Conservation (phyloP, 2,113 vertebrate species). For the Morone chrysops region DNA sequence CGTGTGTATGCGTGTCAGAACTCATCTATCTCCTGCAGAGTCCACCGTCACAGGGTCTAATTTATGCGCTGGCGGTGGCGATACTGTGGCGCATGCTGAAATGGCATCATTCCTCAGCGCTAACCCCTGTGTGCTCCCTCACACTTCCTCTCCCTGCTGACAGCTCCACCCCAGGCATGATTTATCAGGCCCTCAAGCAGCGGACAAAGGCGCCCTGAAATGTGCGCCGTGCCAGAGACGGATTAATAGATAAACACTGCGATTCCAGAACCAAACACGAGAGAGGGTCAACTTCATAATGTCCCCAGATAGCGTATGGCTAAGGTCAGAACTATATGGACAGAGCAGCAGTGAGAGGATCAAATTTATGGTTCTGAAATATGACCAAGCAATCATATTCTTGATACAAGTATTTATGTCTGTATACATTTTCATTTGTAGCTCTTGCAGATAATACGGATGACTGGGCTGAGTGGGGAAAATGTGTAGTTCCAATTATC, state of each 20-base stretch:
- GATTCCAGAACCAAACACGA: slow-evolving; percentile 60
- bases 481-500: not conserved
- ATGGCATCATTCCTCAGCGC: slow-evolving; percentile 81
- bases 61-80: slow-evolving; percentile 78
- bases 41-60: slow-evolving; percentile 75
- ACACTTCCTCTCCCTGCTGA: slow-evolving; percentile 70
- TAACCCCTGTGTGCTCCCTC: slow-evolving; percentile 69
- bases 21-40: slow-evolving; percentile 76
- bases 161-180: slow-evolving; percentile 71
- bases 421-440: slow-evolving; percentile 16
- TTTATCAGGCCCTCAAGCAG: slow-evolving; percentile 76
- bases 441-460: not conserved
- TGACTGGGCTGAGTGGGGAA: not conserved
- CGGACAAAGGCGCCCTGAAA: slow-evolving; percentile 60
- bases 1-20: slow-evolving; percentile 47
- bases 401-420: not conserved
- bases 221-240: slow-evolving; percentile 56
- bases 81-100: slow-evolving; percentile 75
- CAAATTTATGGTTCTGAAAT: slow-evolving; percentile 54
- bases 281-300: slow-evolving; percentile 59
- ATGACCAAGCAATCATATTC: not conserved
- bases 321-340: slow-evolving; percentile 52
- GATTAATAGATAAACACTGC: slow-evolving; percentile 76
- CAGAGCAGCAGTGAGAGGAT: slow-evolving; percentile 27
- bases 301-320: slow-evolving; percentile 27